These are phyloP conservation scores for Vanessa tameamea DNA, from an alignment of 1,140 invertebrate genomes.

Conservation along the genomic window DNA sequence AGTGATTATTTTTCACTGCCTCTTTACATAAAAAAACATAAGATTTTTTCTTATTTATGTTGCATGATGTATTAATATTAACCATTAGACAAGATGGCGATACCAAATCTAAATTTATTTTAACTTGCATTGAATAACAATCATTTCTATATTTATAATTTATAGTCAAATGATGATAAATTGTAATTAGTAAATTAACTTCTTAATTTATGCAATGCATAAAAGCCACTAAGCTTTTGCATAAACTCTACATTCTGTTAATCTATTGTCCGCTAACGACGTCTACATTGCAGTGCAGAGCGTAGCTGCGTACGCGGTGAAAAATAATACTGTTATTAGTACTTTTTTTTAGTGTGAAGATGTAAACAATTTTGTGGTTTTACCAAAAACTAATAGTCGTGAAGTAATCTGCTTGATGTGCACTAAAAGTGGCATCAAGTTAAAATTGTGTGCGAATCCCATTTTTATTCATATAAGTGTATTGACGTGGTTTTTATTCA, in stretches of 20 bases:
- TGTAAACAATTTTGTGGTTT: slow-evolving; percentile 26
- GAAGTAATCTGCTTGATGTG: slow-evolving; percentile 34
- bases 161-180: too few species aligned
- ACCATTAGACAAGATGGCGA: neutral
- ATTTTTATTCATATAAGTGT: slow-evolving; percentile 65
- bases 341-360: slow-evolving; percentile 12
- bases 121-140: too few species aligned
- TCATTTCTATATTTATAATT: too few species aligned
- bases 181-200: too few species aligned
- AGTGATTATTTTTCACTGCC: slow-evolving; percentile 23
- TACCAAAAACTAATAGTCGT: slow-evolving; percentile 33
- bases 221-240: too few species aligned
- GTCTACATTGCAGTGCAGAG: neutral
- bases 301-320: neutral
- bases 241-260: too few species aligned
- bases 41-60: neutral
- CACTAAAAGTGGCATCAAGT: slow-evolving; percentile 58
- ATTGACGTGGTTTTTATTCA: slow-evolving; percentile 73
- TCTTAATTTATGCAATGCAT: too few species aligned
- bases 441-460: slow-evolving; percentile 59
- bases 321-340: slow-evolving; percentile 16
- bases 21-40: neutral
- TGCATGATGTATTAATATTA: neutral
- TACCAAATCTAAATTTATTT: neutral
- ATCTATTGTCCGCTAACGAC: too few species aligned